These are phyloP conservation scores for Sialis lutaria DNA, from an alignment of 2,888 invertebrate genomes.

Conservation along the genomic window DNA sequence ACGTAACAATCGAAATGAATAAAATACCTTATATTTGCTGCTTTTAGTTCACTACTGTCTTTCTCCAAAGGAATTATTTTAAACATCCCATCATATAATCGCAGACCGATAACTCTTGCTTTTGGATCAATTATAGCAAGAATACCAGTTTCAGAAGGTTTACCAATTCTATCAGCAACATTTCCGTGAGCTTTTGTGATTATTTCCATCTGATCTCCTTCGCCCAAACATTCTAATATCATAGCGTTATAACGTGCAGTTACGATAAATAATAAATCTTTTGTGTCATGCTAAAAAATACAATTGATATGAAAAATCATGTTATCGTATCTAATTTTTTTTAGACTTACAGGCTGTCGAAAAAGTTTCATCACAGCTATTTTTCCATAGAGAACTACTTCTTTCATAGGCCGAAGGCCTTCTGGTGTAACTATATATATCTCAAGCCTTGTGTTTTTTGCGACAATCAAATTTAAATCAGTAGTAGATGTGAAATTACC, in stretches of 20 bases:
- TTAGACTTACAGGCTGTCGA: constrained; percentile 56
- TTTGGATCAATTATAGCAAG: constrained; percentile 92
- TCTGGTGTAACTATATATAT: constrained; percentile 93
- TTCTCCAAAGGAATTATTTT: constrained; percentile 94
- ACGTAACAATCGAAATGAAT: not conserved
- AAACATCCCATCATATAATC: constrained; percentile 90
- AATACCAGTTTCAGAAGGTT: constrained; percentile 90
- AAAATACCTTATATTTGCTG: constrained; percentile 55
- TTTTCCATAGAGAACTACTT: constrained; percentile 86
- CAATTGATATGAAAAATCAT: not conserved
- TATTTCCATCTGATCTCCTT: constrained; percentile 73
- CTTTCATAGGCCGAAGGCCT: constrained; percentile 85
- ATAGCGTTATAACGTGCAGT: constrained; percentile 93
- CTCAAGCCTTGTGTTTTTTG: constrained; percentile 86
- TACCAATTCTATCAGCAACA: constrained; percentile 87
- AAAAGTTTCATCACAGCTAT: constrained; percentile 91
- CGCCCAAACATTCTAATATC: constrained; percentile 75
- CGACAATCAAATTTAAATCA: constrained; percentile 88
- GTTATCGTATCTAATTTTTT: not conserved
- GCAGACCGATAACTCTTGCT: constrained; percentile 83
- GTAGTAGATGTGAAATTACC: constrained; percentile 92
- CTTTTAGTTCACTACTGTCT: constrained; percentile 85
- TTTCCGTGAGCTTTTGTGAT: constrained; percentile 92
- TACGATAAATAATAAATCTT: constrained; percentile 83
- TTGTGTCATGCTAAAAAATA: constrained; percentile 59